Evolutionary conservation across 2,113 vertebrate genomes (phyloP).

Genomic region (Illadopsis cleaveri): DNA sequence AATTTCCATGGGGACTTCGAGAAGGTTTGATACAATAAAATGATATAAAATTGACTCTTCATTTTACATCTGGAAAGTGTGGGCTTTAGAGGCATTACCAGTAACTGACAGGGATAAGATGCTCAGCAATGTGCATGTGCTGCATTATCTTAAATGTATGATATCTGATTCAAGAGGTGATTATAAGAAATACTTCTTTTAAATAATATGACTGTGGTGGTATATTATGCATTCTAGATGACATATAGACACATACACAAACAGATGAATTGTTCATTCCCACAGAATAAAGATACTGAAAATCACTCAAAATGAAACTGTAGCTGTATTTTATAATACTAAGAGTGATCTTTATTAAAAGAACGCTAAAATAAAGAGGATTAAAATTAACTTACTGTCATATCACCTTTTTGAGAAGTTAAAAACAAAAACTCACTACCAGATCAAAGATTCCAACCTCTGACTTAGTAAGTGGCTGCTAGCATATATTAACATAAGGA

Average conservation of each 20-base stretch:
- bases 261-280: neutral
- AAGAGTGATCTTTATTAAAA: neutral
- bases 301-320: neutral
- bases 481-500: neutral
- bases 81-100: neutral
- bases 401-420: neutral
- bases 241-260: neutral
- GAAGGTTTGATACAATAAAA: neutral
- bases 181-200: neutral
- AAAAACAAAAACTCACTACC: neutral
- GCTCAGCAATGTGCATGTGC: neutral
- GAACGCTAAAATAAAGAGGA: neutral
- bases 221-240: neutral
- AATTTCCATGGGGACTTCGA: neutral
- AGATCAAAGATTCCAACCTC: neutral
- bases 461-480: neutral
- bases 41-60: neutral
- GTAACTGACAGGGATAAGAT: neutral
- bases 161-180: neutral
- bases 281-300: neutral
- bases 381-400: neutral
- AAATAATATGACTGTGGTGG: neutral
- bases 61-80: neutral
- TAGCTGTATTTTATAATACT: neutral
- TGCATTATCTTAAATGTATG: neutral